A percentile compares a stretch with the other conserved stretches of the same genome.
phyloP scores from a whole-genome alignment of 2,797 vertebrate species.

The Crypturellus tataupa region DNA sequence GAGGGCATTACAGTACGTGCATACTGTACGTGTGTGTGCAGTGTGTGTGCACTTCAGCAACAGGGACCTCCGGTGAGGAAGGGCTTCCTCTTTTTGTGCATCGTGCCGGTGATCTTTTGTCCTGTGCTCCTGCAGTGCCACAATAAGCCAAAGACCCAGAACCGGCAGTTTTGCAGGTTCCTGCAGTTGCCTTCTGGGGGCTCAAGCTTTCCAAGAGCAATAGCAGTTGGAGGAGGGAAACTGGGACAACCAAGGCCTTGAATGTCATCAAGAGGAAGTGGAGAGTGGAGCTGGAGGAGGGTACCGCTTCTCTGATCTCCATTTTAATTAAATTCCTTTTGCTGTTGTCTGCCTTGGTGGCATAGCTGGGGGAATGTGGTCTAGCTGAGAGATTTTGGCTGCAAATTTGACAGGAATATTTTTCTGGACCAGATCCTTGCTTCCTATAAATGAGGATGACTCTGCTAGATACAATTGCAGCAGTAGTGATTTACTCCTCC shows the following conservation, averaged over 20 bases:
- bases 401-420: slow-evolving; percentile 39
- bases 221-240: slow-evolving; percentile 27
- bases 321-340: slow-evolving; percentile 68
- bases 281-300: slow-evolving; percentile 41
- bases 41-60: neutral
- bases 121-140: neutral
- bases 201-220: slow-evolving; percentile 13
- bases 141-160: neutral
- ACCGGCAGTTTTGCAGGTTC: neutral
- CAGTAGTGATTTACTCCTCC: slow-evolving; percentile 12
- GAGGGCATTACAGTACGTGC: neutral
- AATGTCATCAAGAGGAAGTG: neutral
- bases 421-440: slow-evolving; percentile 55
- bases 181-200: neutral
- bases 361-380: slow-evolving; percentile 45
- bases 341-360: slow-evolving; percentile 50
- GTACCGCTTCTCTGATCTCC: slow-evolving; percentile 27
- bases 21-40: neutral
- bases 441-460: slow-evolving; percentile 29
- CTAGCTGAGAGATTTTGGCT: slow-evolving; percentile 54
- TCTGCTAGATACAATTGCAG: neutral
- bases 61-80: neutral
- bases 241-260: neutral
- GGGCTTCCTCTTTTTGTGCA: neutral
- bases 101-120: neutral